Base-by-base conservation (phyloP, 1,140 invertebrate genomes). In the Bombus huntii region DNA sequence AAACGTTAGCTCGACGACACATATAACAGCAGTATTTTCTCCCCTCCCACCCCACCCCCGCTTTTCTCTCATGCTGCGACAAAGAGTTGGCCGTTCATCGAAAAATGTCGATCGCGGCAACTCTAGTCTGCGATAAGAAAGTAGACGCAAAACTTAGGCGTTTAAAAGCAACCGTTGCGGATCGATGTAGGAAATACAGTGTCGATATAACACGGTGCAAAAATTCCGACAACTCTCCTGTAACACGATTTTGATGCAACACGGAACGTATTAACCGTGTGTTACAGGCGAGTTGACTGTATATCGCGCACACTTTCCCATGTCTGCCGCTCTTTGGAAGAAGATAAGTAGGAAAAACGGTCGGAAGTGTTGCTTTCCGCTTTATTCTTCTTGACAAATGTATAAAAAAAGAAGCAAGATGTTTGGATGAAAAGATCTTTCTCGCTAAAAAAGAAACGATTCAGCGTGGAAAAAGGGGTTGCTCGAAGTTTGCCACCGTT, bases 1-100 rank as follows among this genome's bases (percentile, higher is more conserved):
- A 65, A 71, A 47, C 68, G 22, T 37, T 76, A 79, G 31, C 83
- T 85, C 66, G 80, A 83, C 71, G 87, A 70, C 77, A 89, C 87
- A 89, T 72, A 68, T n/a, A 88, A 86, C 65, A 86, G 71, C 37
- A 68, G 75, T 34, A 65, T 74, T 47, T 86, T 65, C 76, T 42
- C 34, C 66, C n/a, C 2, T 31, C 15, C 15, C 47, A 2, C 1
- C 47, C 18, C 18, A 1, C 15, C 39, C 13, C 8, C 31, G 31
- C 31, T 18, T 34, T 34, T 22, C 31, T 68, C 31, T 68, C n/a
- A n/a, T 31, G 31, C 65, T 18, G 12, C 12, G 12, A 25, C 28
- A 28, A 42, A 31, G 47, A 76, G 31, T 68, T 37, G 34, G 18
- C 31, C 62, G 62, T 65, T n/a, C 15, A 15, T 65, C 28, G 62